These are phyloP conservation scores for Napeogenes sylphis DNA, from an alignment of 2,888 invertebrate genomes.

Conservation along the genomic window DNA sequence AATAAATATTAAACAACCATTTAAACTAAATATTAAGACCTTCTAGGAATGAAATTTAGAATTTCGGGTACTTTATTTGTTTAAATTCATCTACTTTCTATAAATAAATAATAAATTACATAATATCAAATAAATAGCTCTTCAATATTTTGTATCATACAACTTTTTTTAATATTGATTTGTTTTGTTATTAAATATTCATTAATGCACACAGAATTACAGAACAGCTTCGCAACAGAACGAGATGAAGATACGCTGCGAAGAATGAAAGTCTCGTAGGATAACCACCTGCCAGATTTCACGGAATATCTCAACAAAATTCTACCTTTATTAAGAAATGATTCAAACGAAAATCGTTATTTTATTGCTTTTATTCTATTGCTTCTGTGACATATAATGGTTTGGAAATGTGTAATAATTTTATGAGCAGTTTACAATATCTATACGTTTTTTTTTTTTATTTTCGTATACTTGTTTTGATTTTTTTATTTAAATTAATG, in stretches of 20 bases:
- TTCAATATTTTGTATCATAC: no score
- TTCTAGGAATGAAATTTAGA: no score
- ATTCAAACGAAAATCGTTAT: slow-evolving; percentile 67
- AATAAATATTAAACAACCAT: neutral
- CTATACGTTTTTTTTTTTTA: no score
- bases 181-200: slow-evolving; percentile 10
- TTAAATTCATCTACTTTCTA: no score
- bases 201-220: slow-evolving; percentile 49
- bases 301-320: slow-evolving; percentile 63
- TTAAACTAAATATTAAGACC: no score
- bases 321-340: slow-evolving; percentile 62
- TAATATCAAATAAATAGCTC: no score
- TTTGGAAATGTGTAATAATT: neutral
- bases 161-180: neutral
- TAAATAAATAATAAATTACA: no score
- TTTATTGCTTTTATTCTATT: slow-evolving; percentile 14
- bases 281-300: slow-evolving; percentile 59
- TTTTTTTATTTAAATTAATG: no score
- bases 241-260: slow-evolving; percentile 55
- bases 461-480: no score
- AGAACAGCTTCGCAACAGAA: slow-evolving; percentile 58
- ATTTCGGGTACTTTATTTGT: no score
- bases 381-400: neutral
- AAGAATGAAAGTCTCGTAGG: slow-evolving; percentile 69
- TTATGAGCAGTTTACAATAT: no score